Percentiles rank a stretch among this genome's conserved stretches.
phyloP scores from a whole-genome alignment of 37 sponge, comb jelly and placozoan genomes.

The Lycopodina hypogea region DNA sequence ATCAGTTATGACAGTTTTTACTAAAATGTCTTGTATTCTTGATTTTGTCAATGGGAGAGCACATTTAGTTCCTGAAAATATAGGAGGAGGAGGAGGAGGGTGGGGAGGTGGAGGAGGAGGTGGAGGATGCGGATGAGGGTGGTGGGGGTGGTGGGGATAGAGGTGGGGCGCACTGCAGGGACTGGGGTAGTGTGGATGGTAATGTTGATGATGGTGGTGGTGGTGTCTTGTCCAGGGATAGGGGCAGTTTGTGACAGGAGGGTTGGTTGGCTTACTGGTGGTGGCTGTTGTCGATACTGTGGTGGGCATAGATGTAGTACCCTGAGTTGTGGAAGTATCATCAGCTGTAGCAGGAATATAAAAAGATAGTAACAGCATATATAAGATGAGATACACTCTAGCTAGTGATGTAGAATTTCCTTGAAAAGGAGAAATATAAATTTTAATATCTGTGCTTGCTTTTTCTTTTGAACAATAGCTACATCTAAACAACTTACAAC shows the following conservation, averaged over 20 bases:
- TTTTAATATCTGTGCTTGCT: not conserved
- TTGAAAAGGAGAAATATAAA: too few relatives aligned
- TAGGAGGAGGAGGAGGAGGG: not conserved
- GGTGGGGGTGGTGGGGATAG: not conserved
- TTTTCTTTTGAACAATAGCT: not conserved
- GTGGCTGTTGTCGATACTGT: not conserved
- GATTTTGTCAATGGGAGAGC: not conserved
- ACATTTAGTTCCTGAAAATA: not conserved
- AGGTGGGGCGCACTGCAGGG: too few relatives aligned
- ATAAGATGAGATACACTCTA: too few relatives aligned
- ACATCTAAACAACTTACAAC: conserved; percentile 3
- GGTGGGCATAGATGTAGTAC: not conserved
- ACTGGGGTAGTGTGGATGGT: not conserved
- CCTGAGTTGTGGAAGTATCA: not conserved
- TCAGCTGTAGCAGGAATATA: too few relatives aligned
- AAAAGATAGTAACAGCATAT: too few relatives aligned
- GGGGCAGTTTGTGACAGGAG: not conserved
- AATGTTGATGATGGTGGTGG: not conserved
- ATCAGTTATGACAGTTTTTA: too few relatives aligned
- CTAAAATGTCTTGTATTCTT: not conserved
- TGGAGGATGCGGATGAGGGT: not conserved
- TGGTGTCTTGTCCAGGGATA: not conserved
- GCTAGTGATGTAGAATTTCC: too few relatives aligned
- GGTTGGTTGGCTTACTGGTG: not conserved
- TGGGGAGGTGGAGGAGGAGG: not conserved